Evolutionary conservation across 2,797 vertebrate genomes (phyloP), one percentile per base, ranked within the genome.

Genomic region (Ibycter americanus): DNA sequence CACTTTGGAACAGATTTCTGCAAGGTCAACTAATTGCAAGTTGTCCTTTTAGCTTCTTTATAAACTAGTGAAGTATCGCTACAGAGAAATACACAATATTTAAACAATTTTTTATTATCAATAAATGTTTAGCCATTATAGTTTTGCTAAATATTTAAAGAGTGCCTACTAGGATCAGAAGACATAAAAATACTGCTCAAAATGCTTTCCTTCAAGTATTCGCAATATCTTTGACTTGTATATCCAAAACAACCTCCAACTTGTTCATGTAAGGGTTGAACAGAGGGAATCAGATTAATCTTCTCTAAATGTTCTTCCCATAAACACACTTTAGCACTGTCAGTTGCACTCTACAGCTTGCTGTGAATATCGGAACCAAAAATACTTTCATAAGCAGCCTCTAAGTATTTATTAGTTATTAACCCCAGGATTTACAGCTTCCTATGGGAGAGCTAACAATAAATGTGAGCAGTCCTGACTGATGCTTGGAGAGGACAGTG

Each of bases 1-100:
- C 87, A 95, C 93, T 97, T 95, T 87, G 81, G 52, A 74, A 93
- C 56, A 58, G 85, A 66, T 81, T 93, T 88, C 61, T 78, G 59
- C 61, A 87, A 62, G 38, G 47, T 86, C 87, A 91, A 56, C 66
- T 86, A 40, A 54, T 76, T 89, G 55, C 13, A 76, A 86, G 36
- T 32, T 79, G 46, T 67, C 36, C 38, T 87, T 74, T 92, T 86
- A 56, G 12, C 71, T 97, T 86, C 58, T 67, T 70, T 65, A 68
- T 78, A 55, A 88, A 87, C 47, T 56, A 72, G 16, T 66, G 12
- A 87, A 79, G 65, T n/a, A 51, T 54, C 31, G 21, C 49, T 90
- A 32, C 9, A 58, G n/a, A 82, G 47, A 78, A 87, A 70, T 9
- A 59, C 32, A 44, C 11, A 65, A 13, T 32, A 62, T 82, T 65